Evolutionary conservation across 2,888 invertebrate genomes (phyloP), one percentile per base, ranked within the genome.

Genomic region (Caenorhabditis wallacei): DNA sequence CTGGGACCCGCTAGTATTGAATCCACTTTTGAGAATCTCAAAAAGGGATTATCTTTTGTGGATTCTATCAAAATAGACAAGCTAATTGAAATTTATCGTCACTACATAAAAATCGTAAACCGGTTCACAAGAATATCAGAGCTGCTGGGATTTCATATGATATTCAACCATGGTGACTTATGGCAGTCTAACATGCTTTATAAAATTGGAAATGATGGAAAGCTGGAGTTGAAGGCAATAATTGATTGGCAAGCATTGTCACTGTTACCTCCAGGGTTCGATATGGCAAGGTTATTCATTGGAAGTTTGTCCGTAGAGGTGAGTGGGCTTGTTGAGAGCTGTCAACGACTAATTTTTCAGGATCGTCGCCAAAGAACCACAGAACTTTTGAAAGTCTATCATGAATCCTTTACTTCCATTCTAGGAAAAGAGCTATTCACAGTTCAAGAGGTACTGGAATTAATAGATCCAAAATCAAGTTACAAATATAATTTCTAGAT

Each of bases 151-250:
- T 48, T 66, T 40, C 48, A 51, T 5, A 8, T 51, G n/a, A 54
- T 75, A 0, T 20, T 61, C n/a, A 69, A 59, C 43, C 79, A 79
- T 18, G 69, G 79, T 20, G 79, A 79, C 46, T 37, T 79, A 22
- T 79, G 79, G 79, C 69, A 70, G 26, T 70, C 79, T 10, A 79
- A 79, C 22, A 79, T 79, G 63, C 22, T 79, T n/a, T 64, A 64
- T 56, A 37, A 40, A 13, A 16, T n/a, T 13, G 54, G 20, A 26
- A 13, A n/a, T 3, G 20, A 64, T 18, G 69, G 78, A 24, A 37
- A 46, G 7, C n/a, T 70, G 63, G 43, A 79, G n/a, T 24, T 79
- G 48, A 56, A 70, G 11, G 79, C 79, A 0, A 63, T 79, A n/a
- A 79, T 79, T 24, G 79, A 79, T 46, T 79, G 70, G 69, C 79